Evolutionary conservation across 2,797 vertebrate species (phyloP).

Genomic region (Coendou prehensilis): DNA sequence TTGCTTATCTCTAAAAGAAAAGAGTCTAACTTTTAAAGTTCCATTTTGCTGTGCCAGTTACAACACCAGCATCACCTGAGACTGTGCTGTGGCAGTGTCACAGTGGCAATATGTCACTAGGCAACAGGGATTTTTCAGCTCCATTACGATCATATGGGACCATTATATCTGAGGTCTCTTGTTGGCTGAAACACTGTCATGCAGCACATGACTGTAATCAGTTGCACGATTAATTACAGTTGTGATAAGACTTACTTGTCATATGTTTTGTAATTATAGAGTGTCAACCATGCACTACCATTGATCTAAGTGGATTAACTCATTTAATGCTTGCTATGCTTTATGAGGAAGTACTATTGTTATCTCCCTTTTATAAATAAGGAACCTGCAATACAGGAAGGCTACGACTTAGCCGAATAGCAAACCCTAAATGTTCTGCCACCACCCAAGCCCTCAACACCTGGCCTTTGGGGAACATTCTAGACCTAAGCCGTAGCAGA

Average conservation of each 20-base stretch:
- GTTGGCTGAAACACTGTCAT: background rate
- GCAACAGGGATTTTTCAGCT: background rate
- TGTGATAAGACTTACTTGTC: background rate
- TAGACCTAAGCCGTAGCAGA: background rate
- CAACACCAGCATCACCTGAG: too few relatives aligned
- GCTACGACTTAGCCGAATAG: background rate
- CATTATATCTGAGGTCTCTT: background rate
- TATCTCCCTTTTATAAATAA: background rate
- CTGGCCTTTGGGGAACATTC: background rate
- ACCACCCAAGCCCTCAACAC: background rate
- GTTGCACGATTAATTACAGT: background rate
- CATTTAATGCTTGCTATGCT: background rate
- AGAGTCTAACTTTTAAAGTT: background rate
- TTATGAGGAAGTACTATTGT: background rate
- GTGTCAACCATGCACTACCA: background rate
- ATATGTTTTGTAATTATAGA: background rate
- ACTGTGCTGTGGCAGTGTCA: background rate
- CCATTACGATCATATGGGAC: background rate
- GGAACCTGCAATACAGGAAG: slow-evolving; percentile 23
- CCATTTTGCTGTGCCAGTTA: background rate
- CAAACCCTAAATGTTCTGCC: background rate
- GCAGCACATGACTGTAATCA: background rate
- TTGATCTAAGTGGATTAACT: background rate
- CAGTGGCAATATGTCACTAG: too few relatives aligned
- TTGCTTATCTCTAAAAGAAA: background rate